A percentile compares a stretch with the other conserved stretches of the same genome.
These are phyloP conservation scores for Callipepla squamata DNA, from an alignment of 2,113 vertebrate genomes.

Conservation along the genomic window DNA sequence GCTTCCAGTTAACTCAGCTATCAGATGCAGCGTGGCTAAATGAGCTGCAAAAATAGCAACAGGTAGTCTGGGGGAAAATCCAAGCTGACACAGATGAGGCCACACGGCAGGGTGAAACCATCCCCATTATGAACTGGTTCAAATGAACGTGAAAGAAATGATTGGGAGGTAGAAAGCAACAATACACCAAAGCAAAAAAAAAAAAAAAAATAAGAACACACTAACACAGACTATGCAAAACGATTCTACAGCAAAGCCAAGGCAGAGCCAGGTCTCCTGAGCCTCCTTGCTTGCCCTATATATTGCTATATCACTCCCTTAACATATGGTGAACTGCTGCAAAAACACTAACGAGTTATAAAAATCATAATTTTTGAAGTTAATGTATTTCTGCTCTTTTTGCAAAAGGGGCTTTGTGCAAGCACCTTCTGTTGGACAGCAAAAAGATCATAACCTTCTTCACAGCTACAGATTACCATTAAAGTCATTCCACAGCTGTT, in stretches of 20 bases:
- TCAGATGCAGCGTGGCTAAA: not conserved
- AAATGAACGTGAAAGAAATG: not conserved
- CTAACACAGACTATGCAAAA: not conserved
- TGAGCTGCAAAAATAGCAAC: not conserved
- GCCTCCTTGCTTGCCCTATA: not conserved
- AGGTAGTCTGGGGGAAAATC: not conserved
- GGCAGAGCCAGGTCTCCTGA: not conserved
- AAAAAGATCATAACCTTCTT: rapidly evolving
- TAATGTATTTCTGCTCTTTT: not conserved
- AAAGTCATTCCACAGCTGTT: not conserved
- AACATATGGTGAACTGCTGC: not conserved
- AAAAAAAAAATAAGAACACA: not conserved
- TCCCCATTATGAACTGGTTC: not conserved
- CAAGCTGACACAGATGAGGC: not conserved
- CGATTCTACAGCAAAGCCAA: not conserved
- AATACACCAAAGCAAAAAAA: not conserved
- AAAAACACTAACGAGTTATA: not conserved
- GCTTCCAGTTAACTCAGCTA: not conserved
- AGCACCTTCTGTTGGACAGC: not conserved
- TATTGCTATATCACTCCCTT: not conserved
- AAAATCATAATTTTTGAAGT: not conserved
- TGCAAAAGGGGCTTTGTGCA: not conserved
- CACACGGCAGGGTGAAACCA: not conserved
- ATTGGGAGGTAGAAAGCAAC: not conserved
- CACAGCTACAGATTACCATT: not conserved